phyloP scores from a whole-genome alignment of 2,113 vertebrate genomes.

The Chaetodon trifascialis region DNA sequence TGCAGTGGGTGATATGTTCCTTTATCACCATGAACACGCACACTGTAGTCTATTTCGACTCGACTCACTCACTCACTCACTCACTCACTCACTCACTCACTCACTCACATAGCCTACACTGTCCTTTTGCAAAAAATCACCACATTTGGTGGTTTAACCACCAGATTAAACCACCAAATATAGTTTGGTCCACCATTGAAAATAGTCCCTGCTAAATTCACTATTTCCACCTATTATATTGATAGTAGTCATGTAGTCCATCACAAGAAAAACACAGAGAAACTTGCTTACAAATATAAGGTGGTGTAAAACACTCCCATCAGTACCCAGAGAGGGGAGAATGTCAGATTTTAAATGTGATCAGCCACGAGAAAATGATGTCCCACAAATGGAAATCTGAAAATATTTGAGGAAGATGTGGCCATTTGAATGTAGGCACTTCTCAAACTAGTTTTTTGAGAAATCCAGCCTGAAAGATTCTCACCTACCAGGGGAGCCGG shows the following conservation, averaged over 20 bases:
- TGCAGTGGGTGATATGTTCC: neutral
- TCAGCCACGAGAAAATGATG: no score
- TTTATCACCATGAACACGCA: neutral
- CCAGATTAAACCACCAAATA: neutral
- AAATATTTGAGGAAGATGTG: no score
- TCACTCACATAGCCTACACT: no score
- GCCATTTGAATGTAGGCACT: no score
- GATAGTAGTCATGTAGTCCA: neutral
- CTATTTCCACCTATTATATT: neutral
- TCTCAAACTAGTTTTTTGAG: no score
- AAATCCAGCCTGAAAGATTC: no score
- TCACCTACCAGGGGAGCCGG: no score
- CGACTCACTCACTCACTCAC: no score
- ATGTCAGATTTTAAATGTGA: no score
- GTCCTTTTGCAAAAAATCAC: no score
- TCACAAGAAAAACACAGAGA: neutral
- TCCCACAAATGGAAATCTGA: no score
- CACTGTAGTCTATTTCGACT: neutral
- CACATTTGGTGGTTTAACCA: no score
- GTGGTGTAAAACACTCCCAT: conserved; percentile 40
- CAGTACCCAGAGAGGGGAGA: conserved; percentile 49
- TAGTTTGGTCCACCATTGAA: neutral
- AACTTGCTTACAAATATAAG: neutral
- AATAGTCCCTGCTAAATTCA: neutral
- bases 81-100: neutral